These are phyloP conservation scores for Drosophila neonasuta DNA, from an alignment of 2,888 invertebrate species.

Conservation along the genomic window DNA sequence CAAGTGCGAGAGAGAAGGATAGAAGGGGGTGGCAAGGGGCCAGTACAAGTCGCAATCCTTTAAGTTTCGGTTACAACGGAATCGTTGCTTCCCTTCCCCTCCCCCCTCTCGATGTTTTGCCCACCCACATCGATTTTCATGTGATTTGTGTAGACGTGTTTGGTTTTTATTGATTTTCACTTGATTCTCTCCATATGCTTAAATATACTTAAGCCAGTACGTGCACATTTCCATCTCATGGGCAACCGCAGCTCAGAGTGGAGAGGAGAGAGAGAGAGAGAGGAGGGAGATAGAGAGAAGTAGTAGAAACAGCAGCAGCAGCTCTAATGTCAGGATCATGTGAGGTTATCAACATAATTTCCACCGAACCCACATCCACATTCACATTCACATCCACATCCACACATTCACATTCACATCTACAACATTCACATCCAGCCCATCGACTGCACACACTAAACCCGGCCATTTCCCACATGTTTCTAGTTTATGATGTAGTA, in stretches of 20 bases:
- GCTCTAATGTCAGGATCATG: conserved; percentile 77
- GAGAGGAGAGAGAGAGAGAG: not conserved
- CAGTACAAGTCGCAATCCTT: conserved; percentile 55
- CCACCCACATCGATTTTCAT: conserved; percentile 72
- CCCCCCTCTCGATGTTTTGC: not conserved
- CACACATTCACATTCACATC: not conserved
- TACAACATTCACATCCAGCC: conserved; percentile 29
- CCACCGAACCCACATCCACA: conserved; percentile 35
- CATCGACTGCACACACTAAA: conserved; percentile 29
- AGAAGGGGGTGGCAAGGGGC: conserved; percentile 9
- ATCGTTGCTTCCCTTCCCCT: conserved; percentile 27
- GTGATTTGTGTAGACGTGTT: conserved; percentile 78
- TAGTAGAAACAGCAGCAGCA: conserved; percentile 34
- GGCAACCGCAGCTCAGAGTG: conserved; percentile 17
- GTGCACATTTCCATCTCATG: conserved; percentile 71
- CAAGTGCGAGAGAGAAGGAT: not conserved
- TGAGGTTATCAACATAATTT: conserved; percentile 77
- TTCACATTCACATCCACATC: too few species aligned
- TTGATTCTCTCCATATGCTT: conserved; percentile 77
- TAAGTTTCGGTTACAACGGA: conserved; percentile 58
- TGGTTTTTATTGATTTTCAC: conserved; percentile 78
- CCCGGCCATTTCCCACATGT: conserved; percentile 51
- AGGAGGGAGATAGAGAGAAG: not conserved
- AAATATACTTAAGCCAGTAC: conserved; percentile 77
- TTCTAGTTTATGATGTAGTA: conserved; percentile 75